A percentile compares a stretch with the other conserved stretches of the same genome.
phyloP scores from a whole-genome alignment of 2,888 invertebrate species.

The Eupithecia exiguata region DNA sequence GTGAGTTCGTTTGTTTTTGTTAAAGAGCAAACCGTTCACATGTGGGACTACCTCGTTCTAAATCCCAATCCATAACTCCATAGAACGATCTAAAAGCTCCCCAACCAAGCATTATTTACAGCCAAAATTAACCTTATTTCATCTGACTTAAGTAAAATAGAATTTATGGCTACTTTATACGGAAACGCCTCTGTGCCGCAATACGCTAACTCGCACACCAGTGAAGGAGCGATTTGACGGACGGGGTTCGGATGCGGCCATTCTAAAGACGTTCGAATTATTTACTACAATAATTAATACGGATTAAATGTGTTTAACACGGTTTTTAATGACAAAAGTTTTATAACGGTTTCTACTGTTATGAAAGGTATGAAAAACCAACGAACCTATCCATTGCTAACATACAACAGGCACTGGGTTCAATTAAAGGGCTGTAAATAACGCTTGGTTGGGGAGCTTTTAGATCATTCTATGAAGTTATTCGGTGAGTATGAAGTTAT shows the following conservation, averaged over 20 bases:
- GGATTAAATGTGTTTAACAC: too few species aligned
- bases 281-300: background rate
- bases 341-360: background rate
- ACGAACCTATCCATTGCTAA: background rate
- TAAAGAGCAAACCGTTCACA: background rate
- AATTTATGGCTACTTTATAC: constrained; percentile 46
- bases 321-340: background rate
- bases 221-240: constrained; percentile 64
- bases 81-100: constrained; percentile 17
- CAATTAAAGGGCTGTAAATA: constrained; percentile 27
- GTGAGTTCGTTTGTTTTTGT: too few species aligned
- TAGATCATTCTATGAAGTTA: constrained; percentile 10
- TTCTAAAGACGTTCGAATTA: background rate
- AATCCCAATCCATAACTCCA: constrained; percentile 6
- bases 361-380: background rate
- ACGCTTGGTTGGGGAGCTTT: constrained; percentile 28
- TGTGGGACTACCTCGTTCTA: background rate
- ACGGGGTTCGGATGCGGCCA: background rate
- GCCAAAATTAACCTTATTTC: constrained; percentile 43
- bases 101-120: constrained; percentile 34
- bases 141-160: constrained; percentile 43
- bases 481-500: background rate
- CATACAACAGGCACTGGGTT: background rate
- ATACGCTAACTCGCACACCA: constrained; percentile 63
- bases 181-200: constrained; percentile 46